phyloP scores from a whole-genome alignment of 2,113 vertebrate species.

The Myodes glareolus region DNA sequence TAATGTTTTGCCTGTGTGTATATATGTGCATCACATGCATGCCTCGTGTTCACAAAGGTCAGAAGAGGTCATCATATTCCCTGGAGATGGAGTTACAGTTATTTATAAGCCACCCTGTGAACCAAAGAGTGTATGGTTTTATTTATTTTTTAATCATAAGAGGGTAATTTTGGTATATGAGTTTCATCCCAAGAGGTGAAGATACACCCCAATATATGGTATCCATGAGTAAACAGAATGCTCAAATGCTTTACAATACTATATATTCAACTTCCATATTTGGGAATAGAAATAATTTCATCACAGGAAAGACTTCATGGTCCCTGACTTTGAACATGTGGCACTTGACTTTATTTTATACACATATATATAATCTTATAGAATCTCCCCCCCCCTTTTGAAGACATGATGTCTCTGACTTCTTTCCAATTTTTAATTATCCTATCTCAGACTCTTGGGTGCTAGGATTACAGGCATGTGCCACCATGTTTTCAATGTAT shows the following conservation, averaged over 20 bases:
- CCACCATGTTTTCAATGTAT: background rate
- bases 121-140: background rate
- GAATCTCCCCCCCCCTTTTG: too few relatives aligned
- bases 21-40: background rate
- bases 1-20: background rate
- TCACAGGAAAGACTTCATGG: background rate
- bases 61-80: background rate
- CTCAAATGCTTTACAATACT: background rate
- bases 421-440: background rate
- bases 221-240: background rate
- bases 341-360: background rate
- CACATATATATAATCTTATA: background rate
- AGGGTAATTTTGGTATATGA: background rate
- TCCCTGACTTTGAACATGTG: background rate
- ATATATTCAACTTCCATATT: background rate
- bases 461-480: background rate
- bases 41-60: background rate
- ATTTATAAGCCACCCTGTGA: background rate
- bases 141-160: background rate
- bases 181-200: background rate
- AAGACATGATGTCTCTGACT: too few relatives aligned
- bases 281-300: constrained; percentile 23
- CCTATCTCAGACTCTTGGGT: background rate
- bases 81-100: background rate
- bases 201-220: background rate